These are phyloP conservation scores for Brachirus orientalis DNA, from an alignment of 2,113 vertebrate species.

Conservation along the genomic window DNA sequence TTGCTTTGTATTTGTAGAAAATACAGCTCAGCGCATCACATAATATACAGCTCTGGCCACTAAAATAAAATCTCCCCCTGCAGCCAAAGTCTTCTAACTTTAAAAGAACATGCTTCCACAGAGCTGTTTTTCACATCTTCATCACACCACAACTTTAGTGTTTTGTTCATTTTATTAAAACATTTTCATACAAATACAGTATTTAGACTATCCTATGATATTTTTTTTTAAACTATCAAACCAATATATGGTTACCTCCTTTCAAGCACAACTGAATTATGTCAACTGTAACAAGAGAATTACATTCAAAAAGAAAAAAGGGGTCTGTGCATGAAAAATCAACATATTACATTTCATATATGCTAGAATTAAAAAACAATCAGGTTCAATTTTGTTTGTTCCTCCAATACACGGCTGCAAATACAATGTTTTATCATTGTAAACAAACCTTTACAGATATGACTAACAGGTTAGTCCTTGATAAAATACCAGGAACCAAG, in stretches of 20 bases:
- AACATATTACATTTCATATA: conserved; percentile 11
- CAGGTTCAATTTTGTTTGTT: too few relatives aligned
- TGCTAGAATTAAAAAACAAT: conserved; percentile 39
- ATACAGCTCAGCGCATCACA: too few relatives aligned
- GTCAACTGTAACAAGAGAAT: conserved; percentile 42
- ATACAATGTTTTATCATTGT: too few relatives aligned
- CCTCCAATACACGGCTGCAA: too few relatives aligned
- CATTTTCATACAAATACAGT: conserved; percentile 72
- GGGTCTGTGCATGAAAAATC: conserved; percentile 46
- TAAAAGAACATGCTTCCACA: too few relatives aligned
- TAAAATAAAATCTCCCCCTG: too few relatives aligned
- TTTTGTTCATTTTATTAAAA: conserved; percentile 79
- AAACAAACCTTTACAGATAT: too few relatives aligned
- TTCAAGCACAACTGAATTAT: conserved; percentile 49
- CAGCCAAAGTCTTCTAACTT: too few relatives aligned
- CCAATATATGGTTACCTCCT: conserved; percentile 49
- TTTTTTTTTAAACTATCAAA: conserved; percentile 57
- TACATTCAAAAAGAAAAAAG: conserved; percentile 37
- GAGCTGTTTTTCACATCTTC: too few relatives aligned
- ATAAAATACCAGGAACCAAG: conserved; percentile 3
- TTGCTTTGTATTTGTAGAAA: too few relatives aligned
- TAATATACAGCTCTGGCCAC: too few relatives aligned
- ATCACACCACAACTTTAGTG: too few relatives aligned
- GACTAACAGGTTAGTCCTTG: background rate
- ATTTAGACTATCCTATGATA: conserved; percentile 46